Percentiles rank a stretch among this genome's conserved stretches.
These are phyloP conservation scores for Trematomus bernacchii DNA, from an alignment of 2,797 vertebrate genomes.

Conservation along the genomic window DNA sequence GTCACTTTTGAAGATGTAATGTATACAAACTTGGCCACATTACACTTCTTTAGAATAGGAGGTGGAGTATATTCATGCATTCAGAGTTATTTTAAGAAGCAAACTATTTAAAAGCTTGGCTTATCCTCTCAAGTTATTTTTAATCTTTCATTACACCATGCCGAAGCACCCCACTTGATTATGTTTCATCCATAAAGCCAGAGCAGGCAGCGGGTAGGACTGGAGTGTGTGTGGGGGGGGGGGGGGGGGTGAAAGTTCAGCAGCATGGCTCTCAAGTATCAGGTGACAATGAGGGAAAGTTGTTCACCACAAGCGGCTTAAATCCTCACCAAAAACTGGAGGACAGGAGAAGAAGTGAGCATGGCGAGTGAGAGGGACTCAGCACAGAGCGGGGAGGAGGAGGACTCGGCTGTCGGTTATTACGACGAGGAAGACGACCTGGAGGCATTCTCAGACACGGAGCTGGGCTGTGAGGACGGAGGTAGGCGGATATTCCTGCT, in stretches of 20 bases:
- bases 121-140: too few relatives aligned
- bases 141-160: neutral
- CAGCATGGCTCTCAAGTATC: slow-evolving; percentile 73
- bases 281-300: slow-evolving; percentile 74
- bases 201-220: slow-evolving; percentile 1
- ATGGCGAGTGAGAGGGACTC: slow-evolving; percentile 65
- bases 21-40: neutral
- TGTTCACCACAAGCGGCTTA: slow-evolving; percentile 31
- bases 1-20: neutral
- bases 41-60: too few relatives aligned
- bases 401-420: slow-evolving; percentile 78
- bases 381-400: slow-evolving; percentile 67
- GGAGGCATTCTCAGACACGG: slow-evolving; percentile 84
- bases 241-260: slow-evolving; percentile 71
- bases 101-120: too few relatives aligned
- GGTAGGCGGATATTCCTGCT: slow-evolving; percentile 76
- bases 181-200: neutral
- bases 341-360: neutral
- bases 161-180: neutral
- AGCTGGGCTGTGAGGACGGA: slow-evolving; percentile 88
- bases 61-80: too few relatives aligned
- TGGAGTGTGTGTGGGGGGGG: neutral
- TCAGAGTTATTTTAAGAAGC: too few relatives aligned
- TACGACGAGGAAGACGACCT: slow-evolving; percentile 81
- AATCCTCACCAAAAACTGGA: slow-evolving; percentile 1